Evolutionary conservation across 1,140 invertebrate genomes (phyloP).

Genomic region (Eufriesea mexicana): DNA sequence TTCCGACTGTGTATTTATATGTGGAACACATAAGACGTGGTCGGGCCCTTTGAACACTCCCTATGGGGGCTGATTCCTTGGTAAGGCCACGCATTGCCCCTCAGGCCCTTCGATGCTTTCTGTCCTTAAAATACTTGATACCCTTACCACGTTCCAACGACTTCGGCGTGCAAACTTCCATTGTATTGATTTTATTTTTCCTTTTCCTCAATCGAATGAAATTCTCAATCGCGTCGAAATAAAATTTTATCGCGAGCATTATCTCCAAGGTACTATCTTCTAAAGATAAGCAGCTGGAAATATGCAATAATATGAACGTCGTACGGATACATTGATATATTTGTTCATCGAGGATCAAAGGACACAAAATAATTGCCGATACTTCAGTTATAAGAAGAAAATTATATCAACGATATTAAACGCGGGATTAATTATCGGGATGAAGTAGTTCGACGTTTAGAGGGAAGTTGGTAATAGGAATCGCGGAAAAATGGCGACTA

Average conservation of each 20-base stretch:
- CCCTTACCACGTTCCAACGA: background rate
- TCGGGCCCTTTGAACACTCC: conserved; percentile 74
- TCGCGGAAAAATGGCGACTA: background rate
- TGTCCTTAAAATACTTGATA: conserved; percentile 36
- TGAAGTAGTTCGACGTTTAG: no score
- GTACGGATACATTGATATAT: no score
- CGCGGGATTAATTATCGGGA: background rate
- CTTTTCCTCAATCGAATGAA: background rate
- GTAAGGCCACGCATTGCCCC: conserved; percentile 77
- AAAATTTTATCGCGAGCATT: no score
- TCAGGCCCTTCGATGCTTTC: conserved; percentile 73
- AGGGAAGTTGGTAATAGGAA: no score
- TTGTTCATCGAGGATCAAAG: background rate
- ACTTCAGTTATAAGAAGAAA: background rate
- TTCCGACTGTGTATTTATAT: conserved; percentile 37
- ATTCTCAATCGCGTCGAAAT: no score
- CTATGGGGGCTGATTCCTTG: conserved; percentile 77
- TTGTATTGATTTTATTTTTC: background rate
- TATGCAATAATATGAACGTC: background rate
- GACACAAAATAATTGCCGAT: background rate
- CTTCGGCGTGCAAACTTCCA: no score
- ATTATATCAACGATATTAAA: background rate
- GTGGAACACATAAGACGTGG: conserved; percentile 48
- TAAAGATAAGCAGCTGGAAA: background rate
- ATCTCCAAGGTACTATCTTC: background rate